Evolutionary conservation across 2,888 invertebrate genomes (phyloP), one percentile per base, ranked within the genome.

Genomic region (Siphlonurus alternatus): DNA sequence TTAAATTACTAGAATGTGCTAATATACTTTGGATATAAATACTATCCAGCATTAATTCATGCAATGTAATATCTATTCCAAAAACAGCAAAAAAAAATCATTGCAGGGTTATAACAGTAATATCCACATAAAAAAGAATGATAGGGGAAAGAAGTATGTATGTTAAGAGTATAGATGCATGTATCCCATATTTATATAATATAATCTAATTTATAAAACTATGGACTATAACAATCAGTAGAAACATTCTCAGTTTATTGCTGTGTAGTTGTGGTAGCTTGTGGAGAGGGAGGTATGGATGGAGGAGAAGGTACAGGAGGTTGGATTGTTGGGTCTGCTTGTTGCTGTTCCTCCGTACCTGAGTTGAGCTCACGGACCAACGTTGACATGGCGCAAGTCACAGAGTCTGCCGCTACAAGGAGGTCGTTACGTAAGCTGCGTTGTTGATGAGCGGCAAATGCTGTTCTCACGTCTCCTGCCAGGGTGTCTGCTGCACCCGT

Each of bases 381-480:
- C 24, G 93, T 93, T 51, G 95, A 94, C 95, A 98, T 97, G 67
- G 97, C 97, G 77, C 93, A 93, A 67, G 97, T 96, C 70, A 98
- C 96, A 25, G 93, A 95, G 78, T 97, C 97, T 59, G 97, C 97
- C 61, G 97, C 96, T 72, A 91, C 89, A 69, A 97, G 81, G 64
- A 98, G 82, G 77, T 95, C 94, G 73, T 91, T 90, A 71, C 89
- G 80, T 63, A 90, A 81, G 69, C 83, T 87, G 70, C 88, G 80
- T 68, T 81, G 80, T 19, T 19, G 62, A 5, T 56, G 56, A 19
- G 62, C 60, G 2, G 66, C 67, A 63, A 68, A 68, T 5, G 68
- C 76, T 72, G 75, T 81, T 72, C 82, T 77, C 67, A 82, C 82
- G 72, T 83, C 83, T 67, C 80, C 80, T 65, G 80, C 77, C 63